phyloP scores from a whole-genome alignment of 1,140 invertebrate species.

The Hydropsyche tenuis region DNA sequence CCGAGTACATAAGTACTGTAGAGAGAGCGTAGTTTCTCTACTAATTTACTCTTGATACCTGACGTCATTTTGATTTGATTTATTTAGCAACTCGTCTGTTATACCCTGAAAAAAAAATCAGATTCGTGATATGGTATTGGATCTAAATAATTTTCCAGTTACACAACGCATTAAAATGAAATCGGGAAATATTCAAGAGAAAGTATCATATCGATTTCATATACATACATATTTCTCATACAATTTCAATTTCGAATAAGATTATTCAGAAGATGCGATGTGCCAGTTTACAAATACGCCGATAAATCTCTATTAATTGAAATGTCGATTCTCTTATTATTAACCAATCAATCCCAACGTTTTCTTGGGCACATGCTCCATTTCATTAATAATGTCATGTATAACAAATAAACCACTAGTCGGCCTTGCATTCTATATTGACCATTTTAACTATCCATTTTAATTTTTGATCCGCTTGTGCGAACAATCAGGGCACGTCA shows the following conservation, averaged over 20 bases:
- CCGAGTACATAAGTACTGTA: slow-evolving; percentile 80
- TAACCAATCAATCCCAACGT: neutral
- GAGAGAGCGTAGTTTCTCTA: slow-evolving; percentile 69
- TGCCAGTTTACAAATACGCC: neutral
- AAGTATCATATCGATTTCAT: no score
- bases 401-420: slow-evolving; percentile 9
- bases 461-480: no score
- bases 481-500: no score
- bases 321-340: neutral
- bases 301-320: no score
- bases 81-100: slow-evolving; percentile 4
- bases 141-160: neutral
- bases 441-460: no score
- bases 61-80: slow-evolving; percentile 25
- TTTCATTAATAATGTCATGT: slow-evolving; percentile 25
- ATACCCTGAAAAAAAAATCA: neutral
- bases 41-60: slow-evolving; percentile 49
- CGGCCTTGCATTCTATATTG: slow-evolving; percentile 22
- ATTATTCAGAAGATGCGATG: no score
- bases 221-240: no score
- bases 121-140: neutral
- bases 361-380: slow-evolving; percentile 25
- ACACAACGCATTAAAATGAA: no score
- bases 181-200: neutral
- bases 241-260: no score